A percentile compares a stretch with the other conserved stretches of the same genome.
These are phyloP conservation scores for Eurois occulta DNA, from an alignment of 2,888 invertebrate genomes.

Conservation along the genomic window DNA sequence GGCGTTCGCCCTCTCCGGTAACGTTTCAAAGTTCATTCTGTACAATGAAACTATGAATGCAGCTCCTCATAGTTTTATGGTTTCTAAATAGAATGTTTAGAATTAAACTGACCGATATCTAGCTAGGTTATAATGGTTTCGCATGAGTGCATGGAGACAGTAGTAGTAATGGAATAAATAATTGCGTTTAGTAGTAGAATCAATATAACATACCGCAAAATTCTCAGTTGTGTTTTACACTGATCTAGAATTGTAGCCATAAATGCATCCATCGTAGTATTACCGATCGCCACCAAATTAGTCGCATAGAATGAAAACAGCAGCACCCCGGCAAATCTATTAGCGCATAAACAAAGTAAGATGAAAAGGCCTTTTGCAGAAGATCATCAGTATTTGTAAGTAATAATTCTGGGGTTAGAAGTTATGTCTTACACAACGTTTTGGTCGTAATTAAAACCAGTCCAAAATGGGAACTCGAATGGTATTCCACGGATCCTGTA, in stretches of 20 bases:
- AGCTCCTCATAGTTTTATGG: not conserved
- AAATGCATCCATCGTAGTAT: constrained; percentile 83
- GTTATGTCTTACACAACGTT: constrained; percentile 41
- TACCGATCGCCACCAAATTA: constrained; percentile 79
- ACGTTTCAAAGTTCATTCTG: constrained; percentile 73
- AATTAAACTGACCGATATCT: not conserved
- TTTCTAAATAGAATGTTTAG: not conserved
- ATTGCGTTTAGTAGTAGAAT: not conserved
- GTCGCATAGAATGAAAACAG: constrained; percentile 79
- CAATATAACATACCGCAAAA: constrained; percentile 71
- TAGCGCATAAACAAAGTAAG: constrained; percentile 6
- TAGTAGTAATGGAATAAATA: not conserved
- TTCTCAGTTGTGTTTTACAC: constrained; percentile 77
- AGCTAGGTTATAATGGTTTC: not conserved
- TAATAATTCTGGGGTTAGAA: not conserved
- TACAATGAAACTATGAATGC: constrained; percentile 21
- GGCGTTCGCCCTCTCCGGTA: constrained; percentile 68
- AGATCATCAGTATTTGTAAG: not conserved
- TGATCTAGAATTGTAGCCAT: constrained; percentile 78
- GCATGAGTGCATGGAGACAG: not conserved
- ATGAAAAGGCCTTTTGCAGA: not conserved
- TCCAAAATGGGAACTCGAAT: constrained; percentile 74
- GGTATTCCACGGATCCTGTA: constrained; percentile 64
- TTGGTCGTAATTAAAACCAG: constrained; percentile 58
- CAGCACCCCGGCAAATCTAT: constrained; percentile 74